Evolutionary conservation across 1,140 invertebrate genomes (phyloP), one percentile per base, ranked within the genome.

Genomic region (Drosophila paulistorum): DNA sequence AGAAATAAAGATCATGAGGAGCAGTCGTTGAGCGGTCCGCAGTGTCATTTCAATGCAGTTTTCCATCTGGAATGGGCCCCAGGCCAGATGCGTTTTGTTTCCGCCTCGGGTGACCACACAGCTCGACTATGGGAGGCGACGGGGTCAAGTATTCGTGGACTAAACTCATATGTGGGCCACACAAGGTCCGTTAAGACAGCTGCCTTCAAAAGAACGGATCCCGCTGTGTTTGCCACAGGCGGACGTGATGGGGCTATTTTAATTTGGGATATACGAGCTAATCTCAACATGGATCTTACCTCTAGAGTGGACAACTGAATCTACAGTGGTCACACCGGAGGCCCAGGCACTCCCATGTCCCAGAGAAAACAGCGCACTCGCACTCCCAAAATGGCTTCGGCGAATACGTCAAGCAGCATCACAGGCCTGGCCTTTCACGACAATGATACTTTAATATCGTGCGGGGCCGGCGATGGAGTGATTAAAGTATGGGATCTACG

Each of bases 401-500:
- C 64, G 3, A 82, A 81, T 11, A 67, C 86, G 70, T 84, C 93
- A 3, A 93, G 93, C 79, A 96, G 95, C 92, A 96, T 98, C 11
- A 97, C 97, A 0, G 95, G 95, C 7, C 93, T 98, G 9, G 94
- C 94, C 2, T 98, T 97, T 92, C 91, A 92, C 48, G 95, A 97
- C 90, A 94, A 96, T 60, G 92, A 94, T 65, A 95, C 94, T 13
- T 92, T 98, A 7, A 93, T 97, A 35, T 97, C 97, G 0, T 96
- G 96, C 81, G 96, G 96, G 10, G 95, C 96, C 61, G 95, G 96
- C 51, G 97, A 98, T 93, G 96, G 96, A 1, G 93, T 95, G 45
- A 96, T 98, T 7, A 97, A 98, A 92, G 94, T 96, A 2, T 98
- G 97, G 97, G 97, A 98, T 93, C 81, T 97, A 11, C 91, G 97